These are phyloP conservation scores for Gnathonemus echidnorhynchus DNA, from an alignment of 2,113 vertebrate genomes.

Conservation along the genomic window DNA sequence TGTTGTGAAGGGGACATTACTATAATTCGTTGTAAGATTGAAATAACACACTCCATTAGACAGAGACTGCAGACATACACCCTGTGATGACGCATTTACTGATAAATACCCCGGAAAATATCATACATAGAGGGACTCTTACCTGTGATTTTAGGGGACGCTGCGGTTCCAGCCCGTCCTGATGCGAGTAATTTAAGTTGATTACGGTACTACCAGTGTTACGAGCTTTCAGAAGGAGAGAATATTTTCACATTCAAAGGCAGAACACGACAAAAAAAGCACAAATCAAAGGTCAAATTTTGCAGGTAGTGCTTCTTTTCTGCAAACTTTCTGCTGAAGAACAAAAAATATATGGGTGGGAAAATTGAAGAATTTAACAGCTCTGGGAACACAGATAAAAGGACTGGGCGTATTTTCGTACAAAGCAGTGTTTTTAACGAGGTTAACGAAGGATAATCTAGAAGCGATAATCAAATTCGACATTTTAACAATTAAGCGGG, in stretches of 20 bases:
- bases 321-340: not conserved
- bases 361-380: not conserved
- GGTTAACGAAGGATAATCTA: not conserved
- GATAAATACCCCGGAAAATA: not conserved
- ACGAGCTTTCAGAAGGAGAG: not conserved
- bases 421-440: not conserved
- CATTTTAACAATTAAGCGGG: not conserved
- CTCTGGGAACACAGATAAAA: not conserved
- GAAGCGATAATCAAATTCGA: not conserved
- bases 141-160: not conserved
- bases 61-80: not conserved
- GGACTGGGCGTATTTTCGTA: not conserved
- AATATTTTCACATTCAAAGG: not conserved
- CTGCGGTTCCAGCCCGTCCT: not conserved
- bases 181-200: not conserved
- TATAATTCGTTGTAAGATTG: not conserved
- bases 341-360: not conserved
- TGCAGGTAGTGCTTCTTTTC: not conserved
- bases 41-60: not conserved
- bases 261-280: not conserved
- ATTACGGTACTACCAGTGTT: not conserved
- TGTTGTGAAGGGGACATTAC: not conserved
- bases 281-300: not conserved
- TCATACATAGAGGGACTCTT: not conserved
- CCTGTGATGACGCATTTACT: not conserved